Evolutionary conservation across 1,140 invertebrate species (phyloP).

Genomic region (Ditylenchus dipsaci): DNA sequence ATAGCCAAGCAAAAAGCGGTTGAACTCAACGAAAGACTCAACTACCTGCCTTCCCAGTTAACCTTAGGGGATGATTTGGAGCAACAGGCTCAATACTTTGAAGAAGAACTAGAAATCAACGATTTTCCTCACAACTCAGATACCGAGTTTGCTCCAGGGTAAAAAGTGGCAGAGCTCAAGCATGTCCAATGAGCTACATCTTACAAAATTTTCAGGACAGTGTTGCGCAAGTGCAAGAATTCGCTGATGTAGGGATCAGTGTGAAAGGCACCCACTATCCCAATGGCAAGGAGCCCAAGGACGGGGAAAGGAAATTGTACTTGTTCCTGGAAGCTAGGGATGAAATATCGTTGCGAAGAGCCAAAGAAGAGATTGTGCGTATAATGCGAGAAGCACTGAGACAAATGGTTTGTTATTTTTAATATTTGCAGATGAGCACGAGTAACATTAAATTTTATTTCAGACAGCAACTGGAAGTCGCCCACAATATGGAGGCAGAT

Average conservation of each 20-base stretch:
- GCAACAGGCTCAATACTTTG: constrained; percentile 73
- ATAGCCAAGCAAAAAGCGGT: constrained; percentile 70
- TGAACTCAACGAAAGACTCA: constrained; percentile 90
- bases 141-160: constrained; percentile 97
- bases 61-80: constrained; percentile 69
- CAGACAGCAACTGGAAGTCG: constrained; percentile 5
- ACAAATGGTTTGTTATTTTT: constrained; percentile 37
- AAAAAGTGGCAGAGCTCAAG: too few relatives aligned
- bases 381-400: constrained; percentile 81
- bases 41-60: constrained; percentile 76
- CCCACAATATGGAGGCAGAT: constrained; percentile 9
- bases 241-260: constrained; percentile 95
- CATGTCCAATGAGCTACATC: too few relatives aligned
- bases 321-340: constrained; percentile 97
- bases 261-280: constrained; percentile 94
- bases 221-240: constrained; percentile 93
- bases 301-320: constrained; percentile 92
- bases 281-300: constrained; percentile 72
- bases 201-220: constrained; percentile 71
- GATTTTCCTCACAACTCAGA: constrained; percentile 97
- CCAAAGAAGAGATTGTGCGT: constrained; percentile 93
- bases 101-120: constrained; percentile 98
- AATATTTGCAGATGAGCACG: neutral
- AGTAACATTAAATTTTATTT: neutral
- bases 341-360: constrained; percentile 91